Evolutionary conservation across 1,140 invertebrate genomes (phyloP).

Genomic region (Lanistes nyassanus): DNA sequence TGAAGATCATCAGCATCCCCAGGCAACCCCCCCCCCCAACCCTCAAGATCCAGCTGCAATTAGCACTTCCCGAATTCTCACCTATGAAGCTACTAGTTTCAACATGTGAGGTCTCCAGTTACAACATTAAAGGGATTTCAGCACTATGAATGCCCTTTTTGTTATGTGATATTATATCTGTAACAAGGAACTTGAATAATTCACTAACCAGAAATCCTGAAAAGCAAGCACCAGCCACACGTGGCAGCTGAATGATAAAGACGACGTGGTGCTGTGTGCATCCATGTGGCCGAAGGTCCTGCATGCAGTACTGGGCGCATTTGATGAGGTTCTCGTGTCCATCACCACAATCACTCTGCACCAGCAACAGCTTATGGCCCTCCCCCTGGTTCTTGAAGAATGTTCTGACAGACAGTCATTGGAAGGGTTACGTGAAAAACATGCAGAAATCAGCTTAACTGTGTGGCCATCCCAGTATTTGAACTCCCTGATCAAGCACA

Average conservation of each 20-base stretch:
- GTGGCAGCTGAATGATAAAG: conserved; percentile 58
- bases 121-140: too few relatives aligned
- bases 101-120: too few relatives aligned
- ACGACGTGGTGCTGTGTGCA: conserved; percentile 41
- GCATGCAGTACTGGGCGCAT: conserved; percentile 56
- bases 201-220: conserved; percentile 53
- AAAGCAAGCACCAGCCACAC: conserved; percentile 52
- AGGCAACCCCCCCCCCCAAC: too few relatives aligned
- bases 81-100: too few relatives aligned
- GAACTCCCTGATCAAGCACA: too few relatives aligned
- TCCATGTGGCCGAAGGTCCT: conserved; percentile 43
- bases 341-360: conserved; percentile 60
- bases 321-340: conserved; percentile 53
- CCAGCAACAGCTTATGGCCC: conserved; percentile 44
- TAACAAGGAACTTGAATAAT: neutral
- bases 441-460: neutral
- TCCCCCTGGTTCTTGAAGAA: conserved; percentile 37
- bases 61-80: too few relatives aligned
- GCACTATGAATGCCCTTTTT: too few relatives aligned
- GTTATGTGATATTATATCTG: neutral
- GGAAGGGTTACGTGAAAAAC: neutral
- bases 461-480: too few relatives aligned
- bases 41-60: too few relatives aligned
- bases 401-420: conserved; percentile 22
- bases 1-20: too few relatives aligned